Evolutionary conservation across 23 tunicate species (phyloP).

Genomic region (Clavelina lepadiformis): DNA sequence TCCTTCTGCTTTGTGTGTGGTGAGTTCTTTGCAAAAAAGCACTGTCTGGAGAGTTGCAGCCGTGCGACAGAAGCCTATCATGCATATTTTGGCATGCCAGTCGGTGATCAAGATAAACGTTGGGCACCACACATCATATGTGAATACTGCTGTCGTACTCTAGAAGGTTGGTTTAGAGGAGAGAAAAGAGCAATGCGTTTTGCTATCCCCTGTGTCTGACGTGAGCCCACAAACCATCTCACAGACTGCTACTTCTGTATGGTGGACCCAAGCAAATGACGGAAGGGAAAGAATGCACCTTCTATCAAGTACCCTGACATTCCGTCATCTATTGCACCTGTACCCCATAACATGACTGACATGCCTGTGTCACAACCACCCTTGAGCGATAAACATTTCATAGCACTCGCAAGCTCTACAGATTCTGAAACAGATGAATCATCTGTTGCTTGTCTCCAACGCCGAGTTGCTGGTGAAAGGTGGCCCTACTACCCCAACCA

Average conservation of each 20-base stretch:
- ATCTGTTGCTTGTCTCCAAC: conserved; percentile 15
- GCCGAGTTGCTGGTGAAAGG: conserved; percentile 17
- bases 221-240: too few species aligned
- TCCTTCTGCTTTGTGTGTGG: too few species aligned
- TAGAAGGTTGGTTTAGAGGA: too few species aligned
- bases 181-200: too few species aligned
- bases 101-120: too few species aligned
- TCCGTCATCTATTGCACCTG: conserved; percentile 31
- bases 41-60: too few species aligned
- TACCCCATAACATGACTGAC: conserved; percentile 27
- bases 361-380: conserved; percentile 35
- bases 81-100: too few species aligned
- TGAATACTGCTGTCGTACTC: too few species aligned
- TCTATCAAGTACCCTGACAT: conserved; percentile 27
- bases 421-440: conserved; percentile 29
- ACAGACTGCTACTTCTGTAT: conserved; percentile 35
- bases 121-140: too few species aligned
- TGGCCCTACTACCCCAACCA: conserved; percentile 38
- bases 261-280: conserved; percentile 27
- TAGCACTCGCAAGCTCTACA: conserved; percentile 14
- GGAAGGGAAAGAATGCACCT: conserved; percentile 36
- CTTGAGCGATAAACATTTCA: conserved; percentile 5
- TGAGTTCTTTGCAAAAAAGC: too few species aligned
- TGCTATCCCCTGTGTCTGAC: too few species aligned
- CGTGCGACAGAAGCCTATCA: too few species aligned